Evolutionary conservation across 1,140 invertebrate genomes (phyloP).

Genomic region (Megalopta genalis): DNA sequence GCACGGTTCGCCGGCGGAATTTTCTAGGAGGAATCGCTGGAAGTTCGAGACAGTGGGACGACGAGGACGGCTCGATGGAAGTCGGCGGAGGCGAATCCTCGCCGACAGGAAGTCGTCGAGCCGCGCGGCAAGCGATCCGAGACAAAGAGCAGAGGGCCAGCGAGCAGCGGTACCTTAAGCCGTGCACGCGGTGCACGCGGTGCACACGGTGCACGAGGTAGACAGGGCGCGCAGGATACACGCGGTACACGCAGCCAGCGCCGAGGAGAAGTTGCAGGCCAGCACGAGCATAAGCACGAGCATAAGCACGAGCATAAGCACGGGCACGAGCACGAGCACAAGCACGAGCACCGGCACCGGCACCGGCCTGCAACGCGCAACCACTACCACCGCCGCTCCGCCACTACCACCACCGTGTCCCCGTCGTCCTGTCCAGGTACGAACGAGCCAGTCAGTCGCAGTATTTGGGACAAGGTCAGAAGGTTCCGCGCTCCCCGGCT

Average conservation of each 20-base stretch:
- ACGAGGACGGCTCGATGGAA: not conserved
- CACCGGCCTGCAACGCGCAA: not conserved
- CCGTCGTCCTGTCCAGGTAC: slow-evolving; percentile 46
- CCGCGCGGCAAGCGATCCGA: slow-evolving; percentile 46
- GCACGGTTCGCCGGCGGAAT: no score
- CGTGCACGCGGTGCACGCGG: not conserved
- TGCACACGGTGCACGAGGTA: not conserved
- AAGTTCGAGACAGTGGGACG: slow-evolving; percentile 22
- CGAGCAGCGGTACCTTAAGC: slow-evolving; percentile 6
- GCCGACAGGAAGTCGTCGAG: slow-evolving; percentile 50
- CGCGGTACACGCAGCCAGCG: not conserved
- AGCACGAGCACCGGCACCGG: no score
- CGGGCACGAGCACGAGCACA: no score
- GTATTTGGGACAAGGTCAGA: slow-evolving; percentile 81
- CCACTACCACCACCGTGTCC: slow-evolving; percentile 3
- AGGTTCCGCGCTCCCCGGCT: slow-evolving; percentile 66
- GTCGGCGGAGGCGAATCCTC: no score
- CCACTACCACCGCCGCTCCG: not conserved
- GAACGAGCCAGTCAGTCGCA: slow-evolving; percentile 61
- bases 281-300: no score
- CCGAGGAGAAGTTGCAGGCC: slow-evolving; percentile 3
- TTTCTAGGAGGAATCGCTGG: not conserved
- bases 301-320: not conserved
- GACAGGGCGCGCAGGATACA: no score
- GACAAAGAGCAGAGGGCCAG: slow-evolving; percentile 53